Base-by-base conservation (phyloP, 2,113 vertebrate genomes). In the Carettochelys insculpta region DNA sequence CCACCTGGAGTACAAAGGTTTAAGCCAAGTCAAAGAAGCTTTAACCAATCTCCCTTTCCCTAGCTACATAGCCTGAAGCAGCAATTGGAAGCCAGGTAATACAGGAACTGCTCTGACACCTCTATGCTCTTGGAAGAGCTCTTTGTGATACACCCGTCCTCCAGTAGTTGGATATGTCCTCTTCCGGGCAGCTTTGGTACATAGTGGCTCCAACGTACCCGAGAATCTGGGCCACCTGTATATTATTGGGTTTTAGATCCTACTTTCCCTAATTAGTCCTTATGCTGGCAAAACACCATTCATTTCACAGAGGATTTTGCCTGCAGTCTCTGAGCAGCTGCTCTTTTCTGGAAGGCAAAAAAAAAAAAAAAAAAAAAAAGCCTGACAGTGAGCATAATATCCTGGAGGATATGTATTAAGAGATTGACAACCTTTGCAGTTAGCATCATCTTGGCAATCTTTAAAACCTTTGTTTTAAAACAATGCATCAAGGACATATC, bases 341-440 rank as follows among this genome's bases (percentile, higher is more conserved):
- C 11, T 65, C 61, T 5, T 65, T 5, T 50, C 2, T 61, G 81
- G 50, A n/a, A n/a, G n/a, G n/a, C n/a, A n/a, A n/a, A n/a, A n/a
- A n/a, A n/a, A n/a, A n/a, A n/a, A n/a, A n/a, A n/a, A n/a, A n/a
- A n/a, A n/a, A n/a, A n/a, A n/a, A n/a, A n/a, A n/a, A n/a, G n/a
- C n/a, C n/a, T n/a, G n/a, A n/a, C n/a, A n/a, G n/a, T n/a, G 4
- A n/a, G 54, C 77, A 58, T 31, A 27, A 29, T 65, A 76, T 54
- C 17, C 54, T n/a, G 19, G 71, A 68, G 13, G 0, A 68, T 38
- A 0, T 1, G 2, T 65, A 4, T 53, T n/a, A 38, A 87, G 80
- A 52, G 1, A 56, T 5, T 82, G 10, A 48, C 16, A 65, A 14
- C 50, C 45, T 86, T 83, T 79, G 75, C 14, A 61, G 25, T 31